These are phyloP conservation scores for Eriosoma lanigerum DNA, from an alignment of 1,140 invertebrate species.

Conservation along the genomic window DNA sequence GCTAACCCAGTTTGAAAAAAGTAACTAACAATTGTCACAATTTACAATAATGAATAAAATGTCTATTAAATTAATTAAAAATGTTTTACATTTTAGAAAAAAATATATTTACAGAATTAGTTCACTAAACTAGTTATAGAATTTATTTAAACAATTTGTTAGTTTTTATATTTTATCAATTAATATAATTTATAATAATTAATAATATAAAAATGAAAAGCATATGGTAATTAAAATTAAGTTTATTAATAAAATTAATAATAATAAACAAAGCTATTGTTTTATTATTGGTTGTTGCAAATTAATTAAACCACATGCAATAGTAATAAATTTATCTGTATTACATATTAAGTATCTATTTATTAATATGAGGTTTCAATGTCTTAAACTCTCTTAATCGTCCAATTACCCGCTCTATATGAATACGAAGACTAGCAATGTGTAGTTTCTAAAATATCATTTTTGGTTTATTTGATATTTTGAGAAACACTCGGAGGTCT, in stretches of 20 bases:
- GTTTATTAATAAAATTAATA: background rate
- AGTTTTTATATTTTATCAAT: background rate
- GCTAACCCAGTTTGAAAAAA: background rate
- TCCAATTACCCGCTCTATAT: background rate
- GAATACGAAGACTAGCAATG: too few species aligned
- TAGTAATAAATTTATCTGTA: background rate
- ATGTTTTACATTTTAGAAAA: background rate
- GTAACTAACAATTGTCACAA: background rate
- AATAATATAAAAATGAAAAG: background rate
- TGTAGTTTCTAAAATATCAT: too few species aligned
- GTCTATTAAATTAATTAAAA: background rate
- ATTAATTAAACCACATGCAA: constrained; percentile 3
- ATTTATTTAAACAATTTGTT: background rate
- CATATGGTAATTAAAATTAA: background rate
- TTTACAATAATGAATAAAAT: background rate
- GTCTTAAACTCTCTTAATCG: too few species aligned
- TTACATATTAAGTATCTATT: too few species aligned
- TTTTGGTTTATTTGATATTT: too few species aligned
- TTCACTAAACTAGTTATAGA: background rate
- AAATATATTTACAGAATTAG: background rate
- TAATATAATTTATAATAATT: background rate
- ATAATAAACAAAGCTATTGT: background rate
- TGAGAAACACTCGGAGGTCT: too few species aligned
- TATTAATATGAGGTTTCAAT: too few species aligned
- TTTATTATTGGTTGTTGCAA: background rate